Evolutionary conservation across 2,797 vertebrate species (phyloP), one percentile per base, ranked within the genome.

Genomic region (Adelosebastes latens): DNA sequence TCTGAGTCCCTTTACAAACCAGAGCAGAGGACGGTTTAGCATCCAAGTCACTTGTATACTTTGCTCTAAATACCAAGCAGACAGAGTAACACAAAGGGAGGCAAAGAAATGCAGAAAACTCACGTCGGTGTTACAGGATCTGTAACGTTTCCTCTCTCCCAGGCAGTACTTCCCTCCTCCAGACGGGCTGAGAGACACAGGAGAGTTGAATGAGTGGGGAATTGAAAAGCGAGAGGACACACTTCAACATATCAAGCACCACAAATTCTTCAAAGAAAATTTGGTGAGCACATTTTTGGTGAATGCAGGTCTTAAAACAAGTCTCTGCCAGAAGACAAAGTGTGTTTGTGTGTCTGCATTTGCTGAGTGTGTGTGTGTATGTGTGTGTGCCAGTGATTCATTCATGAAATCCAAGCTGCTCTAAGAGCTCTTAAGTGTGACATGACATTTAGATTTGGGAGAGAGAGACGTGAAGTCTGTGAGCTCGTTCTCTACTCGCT

Each of bases 161-260:
- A 99, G 98, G 91, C 98, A 99, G 32, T 99, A 99, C 93, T 97
- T 99, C 80, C 98, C 98, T 96, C 98, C 98, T 93, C 98, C 97
- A 75, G 97, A 97, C 71, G 98, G 98, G 89, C 98, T 99, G 95
- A 90, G 95, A 96, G 91, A 95, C 94, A 84, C 66, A 88, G 61
- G 71, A 91, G 70, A 81, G 9, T 5, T 6, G 20, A 70, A 76
- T 90, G 75, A 93, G 77, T 12, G 62, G 20, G 52, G 12, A 11
- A 49, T 3, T 86, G 93, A 96, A 93, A 94, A 88, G 27, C 20
- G 31, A 82, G 42, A 36, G 24, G 46, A 79, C 27, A 86, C 68
- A 52, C 58, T 72, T 67, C 11, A 65, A 66, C 49, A 75, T 71
- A 65, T 66, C 29, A 4, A 61, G 36, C 53, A n/a, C 18, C 8